Evolutionary conservation across 2,797 vertebrate species (phyloP).

Genomic region (Echiichthys vipera): DNA sequence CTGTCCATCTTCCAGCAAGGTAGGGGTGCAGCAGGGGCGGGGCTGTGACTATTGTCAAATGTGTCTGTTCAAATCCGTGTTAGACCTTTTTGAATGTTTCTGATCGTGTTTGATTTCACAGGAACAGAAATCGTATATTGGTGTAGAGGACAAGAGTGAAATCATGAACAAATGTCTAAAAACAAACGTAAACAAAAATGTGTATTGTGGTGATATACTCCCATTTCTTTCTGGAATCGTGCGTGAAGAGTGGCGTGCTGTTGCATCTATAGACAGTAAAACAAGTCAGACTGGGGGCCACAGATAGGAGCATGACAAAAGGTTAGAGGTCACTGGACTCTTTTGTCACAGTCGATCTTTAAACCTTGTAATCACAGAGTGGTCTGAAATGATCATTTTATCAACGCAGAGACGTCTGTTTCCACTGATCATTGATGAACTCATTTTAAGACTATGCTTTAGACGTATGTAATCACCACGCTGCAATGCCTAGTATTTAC

Average conservation of each 20-base stretch:
- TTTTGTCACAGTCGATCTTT: slow-evolving; percentile 29
- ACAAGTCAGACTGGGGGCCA: slow-evolving; percentile 2
- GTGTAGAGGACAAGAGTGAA: neutral
- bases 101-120: slow-evolving; percentile 28
- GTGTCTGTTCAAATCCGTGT: slow-evolving; percentile 32
- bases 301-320: slow-evolving; percentile 15
- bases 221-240: neutral
- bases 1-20: slow-evolving; percentile 98
- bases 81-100: slow-evolving; percentile 26
- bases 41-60: slow-evolving; percentile 48
- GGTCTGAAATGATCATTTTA: slow-evolving; percentile 20
- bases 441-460: slow-evolving; percentile 16
- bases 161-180: neutral
- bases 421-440: slow-evolving; percentile 23
- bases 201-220: neutral
- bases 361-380: slow-evolving; percentile 17
- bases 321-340: slow-evolving; percentile 30
- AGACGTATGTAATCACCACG: slow-evolving; percentile 4
- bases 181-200: neutral
- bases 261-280: slow-evolving; percentile 9
- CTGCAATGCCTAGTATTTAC: slow-evolving; percentile 20
- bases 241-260: neutral
- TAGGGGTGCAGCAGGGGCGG: slow-evolving; percentile 66
- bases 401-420: slow-evolving; percentile 26
- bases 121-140: slow-evolving; percentile 4